Conservation (phyloP, 1,140 invertebrate genomes). For the Dreissena rostriformis region DNA sequence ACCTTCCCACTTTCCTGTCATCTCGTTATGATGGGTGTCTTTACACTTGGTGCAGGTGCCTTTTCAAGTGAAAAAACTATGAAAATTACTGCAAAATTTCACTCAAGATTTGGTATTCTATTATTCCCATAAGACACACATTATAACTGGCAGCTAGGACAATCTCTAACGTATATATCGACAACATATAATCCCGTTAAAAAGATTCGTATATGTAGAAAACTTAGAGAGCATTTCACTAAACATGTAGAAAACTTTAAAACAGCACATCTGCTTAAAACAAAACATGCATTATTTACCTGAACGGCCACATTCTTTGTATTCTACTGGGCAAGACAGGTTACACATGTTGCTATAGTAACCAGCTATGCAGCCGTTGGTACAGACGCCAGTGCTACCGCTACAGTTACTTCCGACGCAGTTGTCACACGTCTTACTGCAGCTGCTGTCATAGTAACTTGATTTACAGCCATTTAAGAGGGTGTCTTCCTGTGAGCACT, state of each 20-base stretch:
- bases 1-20: conserved; percentile 3
- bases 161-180: no score
- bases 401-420: conserved; percentile 19
- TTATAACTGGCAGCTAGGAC: no score
- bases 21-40: neutral
- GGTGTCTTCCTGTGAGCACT: conserved; percentile 13
- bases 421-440: conserved; percentile 11
- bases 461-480: conserved; percentile 22
- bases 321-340: neutral
- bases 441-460: conserved; percentile 7
- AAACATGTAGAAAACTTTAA: no score
- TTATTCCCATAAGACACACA: no score
- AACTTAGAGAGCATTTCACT: no score
- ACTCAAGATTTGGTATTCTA: no score
- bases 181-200: no score
- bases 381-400: conserved; percentile 5
- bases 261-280: no score
- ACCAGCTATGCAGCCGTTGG: neutral
- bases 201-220: no score
- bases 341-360: conserved; percentile 1
- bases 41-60: conserved; percentile 21
- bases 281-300: no score
- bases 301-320: neutral
- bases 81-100: no score
- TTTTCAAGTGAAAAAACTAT: no score